These are phyloP conservation scores for Plebejus anna DNA, from an alignment of 2,888 invertebrate species.

Conservation along the genomic window DNA sequence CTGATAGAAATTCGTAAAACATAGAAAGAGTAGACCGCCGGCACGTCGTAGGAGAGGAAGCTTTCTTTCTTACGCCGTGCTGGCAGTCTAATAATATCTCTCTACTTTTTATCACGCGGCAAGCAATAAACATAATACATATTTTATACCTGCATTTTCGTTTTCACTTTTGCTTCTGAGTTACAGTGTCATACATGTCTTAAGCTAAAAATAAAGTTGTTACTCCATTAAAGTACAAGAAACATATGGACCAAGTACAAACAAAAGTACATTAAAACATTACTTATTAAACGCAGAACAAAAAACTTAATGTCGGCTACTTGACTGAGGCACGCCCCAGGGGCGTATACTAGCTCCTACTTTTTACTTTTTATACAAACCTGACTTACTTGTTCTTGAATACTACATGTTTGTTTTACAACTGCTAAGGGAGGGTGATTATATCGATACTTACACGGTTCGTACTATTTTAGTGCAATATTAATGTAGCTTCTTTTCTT, in stretches of 20 bases:
- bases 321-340: background rate
- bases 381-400: slow-evolving; percentile 1
- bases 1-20: too few species aligned
- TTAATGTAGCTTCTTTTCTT: background rate
- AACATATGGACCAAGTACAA: background rate
- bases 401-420: slow-evolving; percentile 3
- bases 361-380: slow-evolving; percentile 9
- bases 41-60: too few species aligned
- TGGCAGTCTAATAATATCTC: too few species aligned
- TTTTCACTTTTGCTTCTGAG: background rate
- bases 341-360: background rate
- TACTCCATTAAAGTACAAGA: background rate
- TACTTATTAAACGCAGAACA: background rate
- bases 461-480: background rate
- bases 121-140: too few species aligned
- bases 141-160: background rate
- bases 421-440: background rate
- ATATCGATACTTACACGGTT: background rate
- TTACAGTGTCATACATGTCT: background rate
- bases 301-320: background rate
- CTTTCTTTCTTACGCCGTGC: too few species aligned
- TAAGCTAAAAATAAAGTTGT: background rate
- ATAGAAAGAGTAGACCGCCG: too few species aligned
- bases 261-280: background rate
- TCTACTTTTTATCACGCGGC: too few species aligned